These are phyloP conservation scores for Suncus etruscus DNA, from an alignment of 2,113 vertebrate genomes.

Conservation along the genomic window DNA sequence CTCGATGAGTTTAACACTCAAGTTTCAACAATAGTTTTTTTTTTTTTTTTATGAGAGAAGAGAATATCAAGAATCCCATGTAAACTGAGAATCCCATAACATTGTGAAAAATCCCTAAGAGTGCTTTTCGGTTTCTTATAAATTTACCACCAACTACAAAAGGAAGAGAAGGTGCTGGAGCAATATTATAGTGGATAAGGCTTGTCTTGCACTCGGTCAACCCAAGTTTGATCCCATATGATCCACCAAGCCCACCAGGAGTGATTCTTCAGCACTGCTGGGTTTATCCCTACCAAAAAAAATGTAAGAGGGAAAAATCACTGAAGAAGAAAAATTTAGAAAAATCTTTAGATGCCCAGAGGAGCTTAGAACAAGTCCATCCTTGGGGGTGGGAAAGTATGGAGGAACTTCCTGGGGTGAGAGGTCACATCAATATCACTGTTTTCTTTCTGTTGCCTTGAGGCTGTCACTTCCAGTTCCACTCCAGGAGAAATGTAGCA, in stretches of 20 bases:
- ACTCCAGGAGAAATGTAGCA: not conserved
- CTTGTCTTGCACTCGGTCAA: too few relatives aligned
- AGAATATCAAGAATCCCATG: too few relatives aligned
- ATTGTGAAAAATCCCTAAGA: conserved; percentile 49
- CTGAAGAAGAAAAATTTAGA: not conserved
- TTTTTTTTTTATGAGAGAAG: too few relatives aligned
- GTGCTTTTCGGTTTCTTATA: conserved; percentile 60
- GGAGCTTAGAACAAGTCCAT: too few relatives aligned
- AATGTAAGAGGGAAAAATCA: too few relatives aligned
- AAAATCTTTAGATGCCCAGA: not conserved
- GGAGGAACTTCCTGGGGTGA: too few relatives aligned
- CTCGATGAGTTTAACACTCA: not conserved
- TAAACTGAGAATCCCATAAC: not conserved
- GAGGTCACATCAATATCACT: not conserved
- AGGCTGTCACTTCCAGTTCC: not conserved
- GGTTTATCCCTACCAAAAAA: not conserved
- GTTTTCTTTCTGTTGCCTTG: not conserved
- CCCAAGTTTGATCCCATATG: too few relatives aligned
- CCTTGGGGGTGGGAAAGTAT: too few relatives aligned
- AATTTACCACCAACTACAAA: conserved; percentile 47
- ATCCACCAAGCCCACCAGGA: too few relatives aligned
- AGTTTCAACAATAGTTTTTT: not conserved
- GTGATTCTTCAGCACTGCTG: too few relatives aligned
- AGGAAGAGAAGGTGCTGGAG: not conserved
- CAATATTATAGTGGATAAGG: too few relatives aligned